phyloP scores from a whole-genome alignment of 2,888 invertebrate genomes.

The Orthosia gothica region DNA sequence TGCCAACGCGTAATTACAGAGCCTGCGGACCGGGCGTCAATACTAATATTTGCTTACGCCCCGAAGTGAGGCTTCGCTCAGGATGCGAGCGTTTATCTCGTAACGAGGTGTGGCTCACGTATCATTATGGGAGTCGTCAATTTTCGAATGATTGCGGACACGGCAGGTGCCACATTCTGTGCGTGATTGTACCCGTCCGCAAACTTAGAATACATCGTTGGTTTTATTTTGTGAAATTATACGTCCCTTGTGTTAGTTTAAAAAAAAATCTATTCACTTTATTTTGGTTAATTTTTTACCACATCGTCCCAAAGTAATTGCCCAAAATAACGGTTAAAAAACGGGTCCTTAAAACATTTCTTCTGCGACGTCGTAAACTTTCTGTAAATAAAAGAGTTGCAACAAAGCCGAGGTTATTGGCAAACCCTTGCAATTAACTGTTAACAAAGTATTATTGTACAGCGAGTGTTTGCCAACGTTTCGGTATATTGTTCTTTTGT shows the following conservation, averaged over 20 bases:
- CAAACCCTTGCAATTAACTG: slow-evolving; percentile 88
- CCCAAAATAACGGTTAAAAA: slow-evolving; percentile 56
- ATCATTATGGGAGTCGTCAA: slow-evolving; percentile 83
- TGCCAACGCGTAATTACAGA: slow-evolving; percentile 75
- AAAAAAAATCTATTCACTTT: slow-evolving; percentile 28
- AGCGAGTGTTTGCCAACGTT: slow-evolving; percentile 83
- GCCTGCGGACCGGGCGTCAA: slow-evolving; percentile 81
- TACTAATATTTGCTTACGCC: slow-evolving; percentile 90
- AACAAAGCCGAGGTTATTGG: slow-evolving; percentile 83
- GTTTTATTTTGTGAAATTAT: slow-evolving; percentile 53
- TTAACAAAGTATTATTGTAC: slow-evolving; percentile 80
- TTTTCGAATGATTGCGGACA: slow-evolving; percentile 76
- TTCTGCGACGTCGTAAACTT: slow-evolving; percentile 77
- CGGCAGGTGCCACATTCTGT: slow-evolving; percentile 80
- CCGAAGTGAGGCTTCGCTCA: slow-evolving; percentile 77
- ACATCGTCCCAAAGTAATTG: slow-evolving; percentile 38
- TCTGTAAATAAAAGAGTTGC: slow-evolving; percentile 77
- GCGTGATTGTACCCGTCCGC: slow-evolving; percentile 56
- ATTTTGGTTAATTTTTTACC: slow-evolving; percentile 40
- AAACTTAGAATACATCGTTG: slow-evolving; percentile 53
- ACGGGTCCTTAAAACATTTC: slow-evolving; percentile 40
- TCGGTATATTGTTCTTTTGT: slow-evolving; percentile 79
- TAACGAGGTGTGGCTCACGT: slow-evolving; percentile 81
- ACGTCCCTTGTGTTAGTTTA: slow-evolving; percentile 12
- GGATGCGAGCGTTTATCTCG: slow-evolving; percentile 78